Base-by-base conservation (phyloP, 2,888 invertebrate species). In the Drosophila histrio region DNA sequence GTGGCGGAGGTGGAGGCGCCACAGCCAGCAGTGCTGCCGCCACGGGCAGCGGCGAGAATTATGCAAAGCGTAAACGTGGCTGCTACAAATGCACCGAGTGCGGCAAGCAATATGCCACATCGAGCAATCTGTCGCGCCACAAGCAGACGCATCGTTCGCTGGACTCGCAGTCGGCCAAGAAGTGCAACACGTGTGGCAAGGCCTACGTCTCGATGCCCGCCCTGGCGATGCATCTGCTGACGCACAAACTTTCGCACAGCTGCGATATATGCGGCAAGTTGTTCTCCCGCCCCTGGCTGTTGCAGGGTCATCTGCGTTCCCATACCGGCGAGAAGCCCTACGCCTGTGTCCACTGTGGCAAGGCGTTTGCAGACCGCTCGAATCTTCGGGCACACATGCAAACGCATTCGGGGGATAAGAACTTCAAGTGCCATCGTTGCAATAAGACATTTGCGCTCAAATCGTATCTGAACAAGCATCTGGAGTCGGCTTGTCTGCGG, bases 161-260 rank as follows among this genome's bases (percentile, higher is more conserved):
- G 43, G 98, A 99, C 93, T 98, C 97, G n/a, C 95, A 96, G 85
- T 95, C 97, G 72, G 98, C 98, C 34, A 98, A 98, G 92, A 97
- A 97, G 88, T 99, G 99, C 92, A 96, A 96, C 86, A 97, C 97
- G 76, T 99, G 98, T 92, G 97, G 97, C 82, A 98, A 98, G 92
- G 97, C 97, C 4, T 99, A 99, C 93, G 99, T 99, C 56, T 97
- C 97, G 79, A 99, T 99, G 98, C 99, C 99, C 0, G 98, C 99
- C 6, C 93, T 99, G 60, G 97, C 98, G 56, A 98, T 97, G 96
- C 97, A 97, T 92, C 94, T 97, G 69, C 94, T 96, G 52, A 98
- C 98, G 43, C 99, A 99, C 93, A 97, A 97, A 90, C 94, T 98
- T 85, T 95, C 95, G 26, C 98, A 99, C 93, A 95, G 96, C 88